These are phyloP conservation scores for Microcebus tavaratra DNA, from an alignment of 2,113 vertebrate genomes.

Conservation along the genomic window DNA sequence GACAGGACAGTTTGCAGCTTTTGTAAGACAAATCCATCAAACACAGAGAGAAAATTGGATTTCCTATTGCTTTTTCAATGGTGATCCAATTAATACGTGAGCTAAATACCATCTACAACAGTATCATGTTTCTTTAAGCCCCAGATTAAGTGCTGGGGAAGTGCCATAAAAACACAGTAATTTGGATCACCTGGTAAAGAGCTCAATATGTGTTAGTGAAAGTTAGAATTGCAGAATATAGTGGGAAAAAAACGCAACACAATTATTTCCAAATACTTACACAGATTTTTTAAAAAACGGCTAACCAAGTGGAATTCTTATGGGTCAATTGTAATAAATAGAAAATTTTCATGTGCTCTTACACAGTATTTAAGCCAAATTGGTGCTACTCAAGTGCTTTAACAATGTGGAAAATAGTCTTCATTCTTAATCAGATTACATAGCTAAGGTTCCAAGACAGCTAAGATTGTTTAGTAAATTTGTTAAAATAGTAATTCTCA, in stretches of 20 bases:
- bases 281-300: background rate
- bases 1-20: background rate
- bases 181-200: slow-evolving; percentile 4
- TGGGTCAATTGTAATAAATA: background rate
- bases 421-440: slow-evolving; percentile 15
- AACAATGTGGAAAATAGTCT: background rate
- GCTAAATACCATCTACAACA: background rate
- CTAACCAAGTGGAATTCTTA: background rate
- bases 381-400: background rate
- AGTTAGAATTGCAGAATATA: background rate
- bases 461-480: background rate
- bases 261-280: background rate
- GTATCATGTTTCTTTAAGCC: slow-evolving; percentile 14
- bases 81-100: background rate
- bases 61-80: background rate
- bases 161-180: background rate
- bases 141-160: background rate
- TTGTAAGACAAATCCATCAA: background rate
- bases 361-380: background rate
- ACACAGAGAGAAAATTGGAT: background rate
- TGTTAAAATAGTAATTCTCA: background rate
- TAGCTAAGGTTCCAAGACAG: background rate
- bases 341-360: background rate
- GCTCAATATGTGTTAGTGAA: background rate
- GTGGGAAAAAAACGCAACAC: background rate